A percentile compares a stretch with the other conserved stretches of the same genome.
These are phyloP conservation scores for Chelonus formosanus DNA, from an alignment of 2,888 invertebrate genomes.

Conservation along the genomic window DNA sequence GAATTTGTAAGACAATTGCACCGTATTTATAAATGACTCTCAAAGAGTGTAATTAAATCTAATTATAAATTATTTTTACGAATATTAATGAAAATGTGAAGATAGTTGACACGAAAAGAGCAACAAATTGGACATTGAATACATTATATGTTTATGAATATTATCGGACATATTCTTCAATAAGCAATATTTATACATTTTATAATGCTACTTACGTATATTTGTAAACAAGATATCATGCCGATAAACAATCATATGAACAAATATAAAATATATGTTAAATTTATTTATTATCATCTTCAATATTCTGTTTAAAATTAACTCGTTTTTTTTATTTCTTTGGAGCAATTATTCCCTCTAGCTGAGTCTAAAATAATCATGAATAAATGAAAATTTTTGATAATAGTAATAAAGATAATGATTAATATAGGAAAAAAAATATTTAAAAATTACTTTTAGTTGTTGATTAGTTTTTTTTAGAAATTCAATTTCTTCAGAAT, in stretches of 20 bases:
- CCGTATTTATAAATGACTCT: too few relatives aligned
- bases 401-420: background rate
- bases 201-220: conserved; percentile 53
- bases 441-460: conserved; percentile 73
- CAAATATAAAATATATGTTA: conserved; percentile 41
- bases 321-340: conserved; percentile 74
- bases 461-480: conserved; percentile 94
- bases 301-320: conserved; percentile 5
- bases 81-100: too few relatives aligned
- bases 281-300: conserved; percentile 34
- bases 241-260: conserved; percentile 52
- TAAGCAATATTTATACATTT: conserved; percentile 60
- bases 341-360: conserved; percentile 93
- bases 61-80: too few relatives aligned
- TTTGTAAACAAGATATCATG: conserved; percentile 50
- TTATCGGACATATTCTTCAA: conserved; percentile 53
- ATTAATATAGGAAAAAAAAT: conserved; percentile 1
- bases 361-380: conserved; percentile 75
- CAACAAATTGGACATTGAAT: background rate
- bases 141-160: conserved; percentile 41
- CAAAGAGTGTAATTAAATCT: too few relatives aligned
- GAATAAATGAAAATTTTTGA: conserved; percentile 14
- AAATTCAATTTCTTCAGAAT: conserved; percentile 90
- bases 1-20: too few relatives aligned
- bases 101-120: background rate